Percentiles rank a stretch among this genome's conserved stretches.
phyloP scores from a whole-genome alignment of 2,888 invertebrate species.

The Empis stercorea region DNA sequence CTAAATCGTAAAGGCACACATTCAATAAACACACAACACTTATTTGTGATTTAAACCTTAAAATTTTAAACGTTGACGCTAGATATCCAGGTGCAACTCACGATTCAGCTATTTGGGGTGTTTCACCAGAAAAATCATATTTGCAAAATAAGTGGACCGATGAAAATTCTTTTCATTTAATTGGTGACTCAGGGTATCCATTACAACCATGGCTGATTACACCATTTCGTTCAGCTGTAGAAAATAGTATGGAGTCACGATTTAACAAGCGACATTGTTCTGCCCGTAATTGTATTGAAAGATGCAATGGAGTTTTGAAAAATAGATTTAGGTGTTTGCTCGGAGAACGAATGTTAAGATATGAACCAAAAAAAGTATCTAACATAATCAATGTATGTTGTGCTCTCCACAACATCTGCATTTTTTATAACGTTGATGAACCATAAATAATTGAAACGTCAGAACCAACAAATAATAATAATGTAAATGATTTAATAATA shows the following conservation, averaged over 20 bases:
- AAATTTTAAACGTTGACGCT: background rate
- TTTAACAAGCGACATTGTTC: background rate
- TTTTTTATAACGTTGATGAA: background rate
- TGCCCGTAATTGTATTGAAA: slow-evolving; percentile 1
- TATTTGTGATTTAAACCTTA: no score
- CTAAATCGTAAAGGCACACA: no score
- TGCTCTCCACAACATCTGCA: slow-evolving; percentile 7
- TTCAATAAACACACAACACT: no score
- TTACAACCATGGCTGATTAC: background rate
- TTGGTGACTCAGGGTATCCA: background rate
- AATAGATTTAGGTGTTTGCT: slow-evolving; percentile 7
- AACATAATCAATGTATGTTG: slow-evolving; percentile 7
- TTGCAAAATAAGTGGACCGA: background rate
- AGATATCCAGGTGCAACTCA: background rate
- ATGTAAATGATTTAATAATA: no score
- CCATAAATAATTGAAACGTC: no score
- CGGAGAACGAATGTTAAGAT: slow-evolving; percentile 5
- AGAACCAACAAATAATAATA: no score
- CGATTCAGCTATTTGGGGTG: background rate
- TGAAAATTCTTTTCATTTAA: background rate
- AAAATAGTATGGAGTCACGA: background rate
- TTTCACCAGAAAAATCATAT: background rate
- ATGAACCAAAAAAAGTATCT: slow-evolving; percentile 5
- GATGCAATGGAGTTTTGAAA: slow-evolving; percentile 5
- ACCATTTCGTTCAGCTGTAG: background rate